Evolutionary conservation across 2,797 vertebrate species (phyloP), one percentile per base, ranked within the genome.

Genomic region (Clarias pachynema): DNA sequence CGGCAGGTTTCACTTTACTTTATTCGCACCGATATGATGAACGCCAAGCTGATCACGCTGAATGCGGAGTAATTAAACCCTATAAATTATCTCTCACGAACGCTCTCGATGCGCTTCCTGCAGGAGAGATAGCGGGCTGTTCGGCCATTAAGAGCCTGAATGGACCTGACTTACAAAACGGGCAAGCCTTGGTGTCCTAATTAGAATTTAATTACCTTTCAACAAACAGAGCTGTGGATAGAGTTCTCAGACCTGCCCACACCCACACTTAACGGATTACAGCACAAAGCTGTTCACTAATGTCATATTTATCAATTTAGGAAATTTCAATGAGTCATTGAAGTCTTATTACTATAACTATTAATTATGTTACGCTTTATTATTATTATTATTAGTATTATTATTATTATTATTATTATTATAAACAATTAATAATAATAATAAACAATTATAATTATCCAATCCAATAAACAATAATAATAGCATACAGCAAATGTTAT

Each of bases 31-130:
- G 94, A 79, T 95, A 95, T 96, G 96, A 97, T 97, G 95, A 96
- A 96, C 96, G 95, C 95, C 95, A 94, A 94, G 93, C 93, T 95
- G 95, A 95, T 97, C 95, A 94, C 94, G 95, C 94, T 95, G 96
- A 96, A 96, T 96, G 93, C 95, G 93, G 93, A 95, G 93, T 97
- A 97, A 97, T 97, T 97, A 97, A 97, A 96, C 95, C 94, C 96
- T 96, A 97, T 97, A 96, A 96, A 97, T 97, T 96, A 97, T 96
- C 95, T 95, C 90, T 91, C 91, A 93, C 94, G 92, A 92, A 92
- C 93, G 94, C 94, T 94, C 94, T 94, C 94, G 90, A 91, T 87
- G 93, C 93, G 93, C 95, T 94, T 95, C 95, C 93, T 96, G 95
- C 95, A 94, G 91, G 91, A 93, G 95, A 96, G 96, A 97, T 97